Conservation (phyloP, 2,113 vertebrate genomes). For the Ornithorhynchus anatinus region DNA sequence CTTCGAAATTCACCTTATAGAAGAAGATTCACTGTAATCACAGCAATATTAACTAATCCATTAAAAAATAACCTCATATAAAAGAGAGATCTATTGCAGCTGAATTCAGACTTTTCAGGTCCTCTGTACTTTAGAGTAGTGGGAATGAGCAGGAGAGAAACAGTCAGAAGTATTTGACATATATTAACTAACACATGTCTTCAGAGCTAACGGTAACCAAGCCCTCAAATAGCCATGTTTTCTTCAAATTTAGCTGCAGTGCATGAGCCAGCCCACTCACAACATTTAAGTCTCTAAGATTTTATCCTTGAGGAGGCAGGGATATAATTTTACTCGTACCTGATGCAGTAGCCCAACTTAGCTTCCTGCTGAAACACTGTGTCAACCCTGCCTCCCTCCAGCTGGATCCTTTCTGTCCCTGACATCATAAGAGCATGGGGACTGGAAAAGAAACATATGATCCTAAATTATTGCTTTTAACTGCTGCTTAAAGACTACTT, state of each 20-base stretch:
- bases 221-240: too few species aligned
- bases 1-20: too few species aligned
- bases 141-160: background rate
- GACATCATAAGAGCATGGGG: conserved; percentile 46
- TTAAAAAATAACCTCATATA: too few species aligned
- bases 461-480: conserved; percentile 37
- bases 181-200: too few species aligned
- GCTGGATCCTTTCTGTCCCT: conserved; percentile 32
- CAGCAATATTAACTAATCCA: too few species aligned
- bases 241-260: background rate
- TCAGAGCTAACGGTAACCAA: too few species aligned
- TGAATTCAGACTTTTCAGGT: background rate
- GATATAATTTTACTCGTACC: conserved; percentile 20
- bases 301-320: conserved; percentile 11
- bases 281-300: background rate
- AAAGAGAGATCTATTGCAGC: background rate
- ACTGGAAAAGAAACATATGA: conserved; percentile 46
- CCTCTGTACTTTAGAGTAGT: background rate
- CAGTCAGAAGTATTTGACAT: too few species aligned
- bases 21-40: too few species aligned
- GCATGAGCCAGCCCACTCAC: background rate
- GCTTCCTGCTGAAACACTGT: conserved; percentile 42
- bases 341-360: conserved; percentile 45
- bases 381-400: conserved; percentile 37
- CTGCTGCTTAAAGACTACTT: too few species aligned